Base-by-base conservation (phyloP, 2,797 vertebrate genomes). In the Heterohyrax brucei region DNA sequence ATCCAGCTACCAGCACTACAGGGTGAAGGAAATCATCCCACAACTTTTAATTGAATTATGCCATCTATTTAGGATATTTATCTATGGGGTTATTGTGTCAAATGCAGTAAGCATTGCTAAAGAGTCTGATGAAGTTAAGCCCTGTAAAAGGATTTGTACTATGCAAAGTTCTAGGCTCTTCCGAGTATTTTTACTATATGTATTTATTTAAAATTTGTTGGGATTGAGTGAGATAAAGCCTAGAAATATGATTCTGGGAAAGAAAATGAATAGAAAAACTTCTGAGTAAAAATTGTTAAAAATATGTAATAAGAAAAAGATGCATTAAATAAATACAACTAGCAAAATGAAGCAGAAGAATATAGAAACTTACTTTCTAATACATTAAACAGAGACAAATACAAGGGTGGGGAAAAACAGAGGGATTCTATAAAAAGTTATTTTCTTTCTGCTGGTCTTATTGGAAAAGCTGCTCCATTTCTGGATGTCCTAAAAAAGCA, bases 21-120 rank as follows among this genome's bases (percentile, higher is more conserved):
- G 89, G 68, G 61, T 93, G 79, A 91, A 91, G 56, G n/a, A 84
- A 95, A 86, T 30, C 18, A 26, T 13, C 9, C 5, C 85, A 26
- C 39, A 87, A 33, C 21, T 82, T 94, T 76, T 77, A 95, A 88
- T 93, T 95, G 64, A 95, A 91, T 89, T 93, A 70, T 76, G 7
- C n/a, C 81, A 18, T 53, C n/a, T 91, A 61, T 59, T 64, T 22
- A 78, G 28, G 33, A 87, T 24, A 48, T 84, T 91, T 84, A 46
- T 70, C 76, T 87, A 1, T 59, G 64, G 33, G 33, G 62, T 85
- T 84, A 24, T 12, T 75, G 28, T 96, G 81, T 85, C 76, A 89
- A 3, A 12, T 3, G 5, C 28, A 39, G 72, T 28, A 77, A 78
- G 18, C 16, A 48, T 93, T 91, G 91, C 46, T 91, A 70, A 91